These are phyloP conservation scores for Epinephelus awoara DNA, from an alignment of 2,797 vertebrate species.

Conservation along the genomic window DNA sequence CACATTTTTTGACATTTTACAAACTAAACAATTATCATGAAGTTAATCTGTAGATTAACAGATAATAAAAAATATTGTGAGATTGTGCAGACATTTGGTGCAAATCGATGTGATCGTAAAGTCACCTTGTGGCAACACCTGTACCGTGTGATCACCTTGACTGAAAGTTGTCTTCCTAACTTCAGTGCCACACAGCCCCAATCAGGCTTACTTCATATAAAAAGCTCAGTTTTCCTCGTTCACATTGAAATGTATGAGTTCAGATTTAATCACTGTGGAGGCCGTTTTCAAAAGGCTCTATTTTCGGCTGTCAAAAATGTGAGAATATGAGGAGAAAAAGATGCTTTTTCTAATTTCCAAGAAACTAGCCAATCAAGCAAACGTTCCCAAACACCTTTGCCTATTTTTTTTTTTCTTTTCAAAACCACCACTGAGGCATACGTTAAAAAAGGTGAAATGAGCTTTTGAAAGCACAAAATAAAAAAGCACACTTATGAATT, in stretches of 20 bases:
- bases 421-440: neutral
- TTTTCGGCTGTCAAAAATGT: neutral
- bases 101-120: neutral
- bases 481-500: neutral
- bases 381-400: neutral
- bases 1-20: no score
- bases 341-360: neutral
- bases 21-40: no score
- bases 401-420: neutral
- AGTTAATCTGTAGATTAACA: no score
- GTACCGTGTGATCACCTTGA: neutral
- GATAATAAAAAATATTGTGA: no score
- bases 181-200: neutral
- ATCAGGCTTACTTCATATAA: neutral
- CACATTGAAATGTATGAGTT: neutral
- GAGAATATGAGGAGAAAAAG: neutral
- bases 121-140: neutral
- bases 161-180: neutral
- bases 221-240: neutral
- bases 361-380: neutral
- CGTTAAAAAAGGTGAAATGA: neutral
- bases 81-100: neutral
- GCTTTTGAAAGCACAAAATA: slow-evolving; percentile 2
- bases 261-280: neutral
- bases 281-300: neutral